A percentile compares a stretch with the other conserved stretches of the same genome.
Conservation (phyloP, 1,140 invertebrate species). For the Lasioglossum albipes region DNA sequence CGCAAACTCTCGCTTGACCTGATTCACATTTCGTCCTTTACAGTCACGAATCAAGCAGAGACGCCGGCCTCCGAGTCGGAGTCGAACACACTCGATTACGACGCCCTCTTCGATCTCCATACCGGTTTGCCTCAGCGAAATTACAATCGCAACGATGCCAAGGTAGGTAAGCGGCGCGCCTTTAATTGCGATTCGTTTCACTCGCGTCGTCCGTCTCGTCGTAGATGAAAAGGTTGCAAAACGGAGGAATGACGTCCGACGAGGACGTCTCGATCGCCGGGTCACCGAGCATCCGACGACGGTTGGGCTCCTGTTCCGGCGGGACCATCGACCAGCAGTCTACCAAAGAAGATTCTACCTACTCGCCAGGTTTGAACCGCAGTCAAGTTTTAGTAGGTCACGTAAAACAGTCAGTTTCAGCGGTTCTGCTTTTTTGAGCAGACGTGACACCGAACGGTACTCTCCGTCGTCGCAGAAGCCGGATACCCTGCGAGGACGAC, state of each 20-base stretch:
- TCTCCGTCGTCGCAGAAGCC: constrained; percentile 87
- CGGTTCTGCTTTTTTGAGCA: constrained; percentile 57
- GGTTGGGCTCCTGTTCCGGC: constrained; percentile 85
- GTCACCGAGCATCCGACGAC: constrained; percentile 85
- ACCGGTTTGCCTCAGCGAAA: constrained; percentile 82
- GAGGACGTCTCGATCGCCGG: constrained; percentile 84
- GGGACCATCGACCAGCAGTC: constrained; percentile 76
- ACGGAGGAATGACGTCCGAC: constrained; percentile 81
- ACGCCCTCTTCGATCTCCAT: constrained; percentile 85
- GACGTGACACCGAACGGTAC: constrained; percentile 95
- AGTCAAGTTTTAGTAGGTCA: too few species aligned
- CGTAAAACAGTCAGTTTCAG: too few species aligned
- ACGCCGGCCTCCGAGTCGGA: constrained; percentile 88
- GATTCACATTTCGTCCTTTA: not conserved
- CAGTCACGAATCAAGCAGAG: constrained; percentile 84
- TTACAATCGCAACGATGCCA: constrained; percentile 76
- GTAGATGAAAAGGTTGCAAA: constrained; percentile 79
- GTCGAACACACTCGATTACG: constrained; percentile 86
- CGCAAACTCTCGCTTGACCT: too few species aligned
- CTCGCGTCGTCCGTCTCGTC: not conserved
- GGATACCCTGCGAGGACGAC: constrained; percentile 91
- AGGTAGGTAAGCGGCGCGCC: constrained; percentile 67
- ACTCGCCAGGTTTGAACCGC: constrained; percentile 84
- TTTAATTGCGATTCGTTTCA: not conserved
- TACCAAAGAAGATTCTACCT: constrained; percentile 83